phyloP scores from a whole-genome alignment of 1,140 invertebrate genomes.

The Bombus soroeensis region DNA sequence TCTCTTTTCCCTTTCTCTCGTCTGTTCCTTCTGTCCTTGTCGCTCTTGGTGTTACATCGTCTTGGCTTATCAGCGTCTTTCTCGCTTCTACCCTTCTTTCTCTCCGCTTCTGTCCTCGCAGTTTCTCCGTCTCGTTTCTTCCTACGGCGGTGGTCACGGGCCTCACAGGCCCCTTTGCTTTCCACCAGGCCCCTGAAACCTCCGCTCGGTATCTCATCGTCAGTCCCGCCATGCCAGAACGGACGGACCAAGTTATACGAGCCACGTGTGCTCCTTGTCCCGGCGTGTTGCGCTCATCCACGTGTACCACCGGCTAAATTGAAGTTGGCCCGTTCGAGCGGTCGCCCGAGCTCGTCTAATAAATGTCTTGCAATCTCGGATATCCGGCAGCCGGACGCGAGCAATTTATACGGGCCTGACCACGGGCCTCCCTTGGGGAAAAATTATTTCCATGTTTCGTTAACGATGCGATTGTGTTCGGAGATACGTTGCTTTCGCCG shows the following conservation, averaged over 20 bases:
- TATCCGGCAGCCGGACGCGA: constrained; percentile 36
- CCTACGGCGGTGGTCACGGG: background rate
- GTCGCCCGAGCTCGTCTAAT: constrained; percentile 19
- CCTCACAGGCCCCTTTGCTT: background rate
- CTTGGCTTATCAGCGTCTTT: background rate
- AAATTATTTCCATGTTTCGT: constrained; percentile 17
- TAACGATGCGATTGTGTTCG: background rate
- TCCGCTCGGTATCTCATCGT: constrained; percentile 30
- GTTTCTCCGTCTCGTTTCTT: background rate
- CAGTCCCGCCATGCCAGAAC: constrained; percentile 30
- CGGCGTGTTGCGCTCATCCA: constrained; percentile 43
- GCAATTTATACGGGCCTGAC: background rate
- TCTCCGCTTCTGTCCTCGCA: constrained; percentile 5
- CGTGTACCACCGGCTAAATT: constrained; percentile 51
- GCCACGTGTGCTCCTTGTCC: constrained; percentile 46
- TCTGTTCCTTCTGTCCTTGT: background rate
- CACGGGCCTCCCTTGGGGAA: background rate
- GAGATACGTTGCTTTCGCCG: background rate
- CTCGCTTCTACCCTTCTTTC: constrained; percentile 8
- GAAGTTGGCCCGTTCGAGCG: background rate
- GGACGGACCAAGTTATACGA: constrained; percentile 35
- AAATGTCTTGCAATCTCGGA: constrained; percentile 46
- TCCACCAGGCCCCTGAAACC: constrained; percentile 5
- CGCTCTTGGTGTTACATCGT: background rate
- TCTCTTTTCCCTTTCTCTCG: background rate